Evolutionary conservation across 2,113 vertebrate genomes (phyloP).

Genomic region (Tursiops truncatus): DNA sequence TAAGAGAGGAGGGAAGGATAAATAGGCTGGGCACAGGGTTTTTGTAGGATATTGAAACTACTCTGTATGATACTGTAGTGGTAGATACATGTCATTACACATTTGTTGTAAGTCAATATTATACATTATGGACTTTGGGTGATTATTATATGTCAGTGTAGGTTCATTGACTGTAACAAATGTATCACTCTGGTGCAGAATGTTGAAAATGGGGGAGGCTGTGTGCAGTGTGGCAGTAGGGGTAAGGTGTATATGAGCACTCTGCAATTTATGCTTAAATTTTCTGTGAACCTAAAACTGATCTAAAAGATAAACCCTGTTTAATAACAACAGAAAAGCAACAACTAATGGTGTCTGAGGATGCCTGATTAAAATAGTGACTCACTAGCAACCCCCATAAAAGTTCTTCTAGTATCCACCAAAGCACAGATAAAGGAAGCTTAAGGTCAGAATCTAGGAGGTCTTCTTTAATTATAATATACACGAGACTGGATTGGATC

Average conservation of each 20-base stretch:
- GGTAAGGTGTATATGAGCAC: not conserved
- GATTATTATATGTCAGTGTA: no score
- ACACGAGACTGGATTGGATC: not conserved
- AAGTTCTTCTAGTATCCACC: not conserved
- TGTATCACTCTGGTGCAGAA: no score
- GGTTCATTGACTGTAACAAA: no score
- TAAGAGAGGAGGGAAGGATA: no score
- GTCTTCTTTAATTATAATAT: not conserved
- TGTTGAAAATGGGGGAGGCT: no score
- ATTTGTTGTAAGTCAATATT: no score
- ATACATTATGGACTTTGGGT: no score
- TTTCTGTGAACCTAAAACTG: not conserved
- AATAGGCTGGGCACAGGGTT: no score
- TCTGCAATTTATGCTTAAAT: not conserved
- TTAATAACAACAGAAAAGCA: not conserved
- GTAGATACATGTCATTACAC: no score
- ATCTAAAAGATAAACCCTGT: not conserved
- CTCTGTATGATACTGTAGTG: no score
- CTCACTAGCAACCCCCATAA: not conserved
- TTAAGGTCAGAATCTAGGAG: not conserved
- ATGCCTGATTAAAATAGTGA: not conserved
- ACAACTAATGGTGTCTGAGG: not conserved
- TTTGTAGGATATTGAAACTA: no score
- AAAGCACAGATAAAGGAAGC: not conserved
- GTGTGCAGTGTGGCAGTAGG: no score